Base-by-base conservation (phyloP, 2,113 vertebrate genomes). In the Muntiacus muntjak region DNA sequence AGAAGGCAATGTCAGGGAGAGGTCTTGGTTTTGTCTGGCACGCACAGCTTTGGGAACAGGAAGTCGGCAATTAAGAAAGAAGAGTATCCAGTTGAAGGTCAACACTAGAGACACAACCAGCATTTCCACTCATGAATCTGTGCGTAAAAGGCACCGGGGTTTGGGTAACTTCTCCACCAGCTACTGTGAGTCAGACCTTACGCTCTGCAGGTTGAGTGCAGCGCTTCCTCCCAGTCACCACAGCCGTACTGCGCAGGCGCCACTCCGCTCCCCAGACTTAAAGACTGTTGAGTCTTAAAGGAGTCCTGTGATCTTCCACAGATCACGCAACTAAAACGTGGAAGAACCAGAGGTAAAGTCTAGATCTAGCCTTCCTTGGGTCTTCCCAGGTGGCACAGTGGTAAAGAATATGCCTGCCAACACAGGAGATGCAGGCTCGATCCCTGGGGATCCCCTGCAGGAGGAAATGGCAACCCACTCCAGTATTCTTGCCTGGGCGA, bases 221-320 rank as follows among this genome's bases (percentile, higher is more conserved):
- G 16, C 7, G 43, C 30, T 5, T 62, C 50, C 1, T 0, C 23
- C 15, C 21, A 5, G 13, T 83, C 60, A 60, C 23, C 74, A 19
- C 62, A 23, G 45, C 43, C 0, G 10, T 8, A 50, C 26, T 21
- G 0, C 5, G 4, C 1, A 60, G 26, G n/a, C 3, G 30, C 17
- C 36, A 9, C 45, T 23, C 40, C 15, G 9, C 11, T 19, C 64
- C 11, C 30, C 10, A 58, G 36, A 36, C 45, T 10, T 57, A n/a
- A 85, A 82, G 58, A 54, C 17, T 7, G 30, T 3, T 19, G 64
- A 62, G 17, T 26, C 43, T 21, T 45, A 40, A 3, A 81, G 36
- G 17, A 36, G 17, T 33, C 74, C 7, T 12, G 10, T 7, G 17
- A 30, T 52, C 60, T 62, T 86, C 33, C 7, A 6, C 84, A 74